These are phyloP conservation scores for Rhinophrynus dorsalis DNA, from an alignment of 2,797 vertebrate genomes.

Conservation along the genomic window DNA sequence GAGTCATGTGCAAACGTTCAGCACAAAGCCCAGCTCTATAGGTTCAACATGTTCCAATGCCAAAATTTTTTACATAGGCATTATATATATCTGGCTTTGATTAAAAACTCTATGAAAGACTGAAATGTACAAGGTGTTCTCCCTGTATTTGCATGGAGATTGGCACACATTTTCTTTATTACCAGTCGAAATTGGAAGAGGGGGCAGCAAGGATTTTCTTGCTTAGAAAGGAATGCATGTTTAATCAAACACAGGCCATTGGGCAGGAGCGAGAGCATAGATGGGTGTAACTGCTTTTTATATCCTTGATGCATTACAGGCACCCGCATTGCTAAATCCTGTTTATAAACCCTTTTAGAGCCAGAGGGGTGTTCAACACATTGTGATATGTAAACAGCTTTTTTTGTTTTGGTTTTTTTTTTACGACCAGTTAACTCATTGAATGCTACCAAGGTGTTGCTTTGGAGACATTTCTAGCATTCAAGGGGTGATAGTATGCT, in stretches of 20 bases:
- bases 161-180: background rate
- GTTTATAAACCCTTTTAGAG: no score
- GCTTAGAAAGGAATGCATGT: background rate
- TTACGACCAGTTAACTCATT: no score
- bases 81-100: background rate
- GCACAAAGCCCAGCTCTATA: no score
- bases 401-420: no score
- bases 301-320: background rate
- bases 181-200: background rate
- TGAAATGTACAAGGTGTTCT: background rate
- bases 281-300: background rate
- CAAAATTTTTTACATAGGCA: no score
- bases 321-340: background rate
- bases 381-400: no score
- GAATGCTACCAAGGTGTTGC: no score
- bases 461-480: no score
- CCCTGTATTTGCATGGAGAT: background rate
- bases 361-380: no score
- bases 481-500: no score
- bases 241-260: background rate
- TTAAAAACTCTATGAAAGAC: background rate
- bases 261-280: background rate
- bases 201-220: background rate
- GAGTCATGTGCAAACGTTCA: no score
- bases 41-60: no score